Evolutionary conservation across 2,888 invertebrate species (phyloP).

Genomic region (Spatulosminthurus flaviceps): DNA sequence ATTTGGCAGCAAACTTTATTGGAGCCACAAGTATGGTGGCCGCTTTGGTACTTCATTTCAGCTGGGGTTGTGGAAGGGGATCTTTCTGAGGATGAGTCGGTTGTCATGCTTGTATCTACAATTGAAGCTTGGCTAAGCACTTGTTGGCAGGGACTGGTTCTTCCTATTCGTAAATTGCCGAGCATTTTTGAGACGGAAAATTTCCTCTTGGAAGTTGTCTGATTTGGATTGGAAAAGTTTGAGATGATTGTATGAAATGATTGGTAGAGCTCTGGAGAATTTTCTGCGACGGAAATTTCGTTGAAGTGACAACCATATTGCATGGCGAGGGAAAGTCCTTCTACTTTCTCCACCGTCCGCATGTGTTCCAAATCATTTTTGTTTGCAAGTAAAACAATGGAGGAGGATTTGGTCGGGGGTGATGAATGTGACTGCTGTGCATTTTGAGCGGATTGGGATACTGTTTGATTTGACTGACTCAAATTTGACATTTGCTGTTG

Average conservation of each 20-base stretch:
- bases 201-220: constrained; percentile 42
- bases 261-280: constrained; percentile 77
- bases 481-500: constrained; percentile 13
- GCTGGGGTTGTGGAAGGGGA: constrained; percentile 30
- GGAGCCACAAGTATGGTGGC: neutral
- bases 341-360: constrained; percentile 78
- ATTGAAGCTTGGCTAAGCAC: constrained; percentile 59
- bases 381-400: constrained; percentile 77
- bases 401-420: constrained; percentile 15
- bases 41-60: neutral
- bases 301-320: constrained; percentile 76
- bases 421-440: constrained; percentile 20
- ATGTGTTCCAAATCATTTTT: constrained; percentile 82
- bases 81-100: constrained; percentile 29
- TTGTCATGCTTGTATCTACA: constrained; percentile 52
- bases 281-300: constrained; percentile 84
- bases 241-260: constrained; percentile 72
- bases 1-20: constrained; percentile 31
- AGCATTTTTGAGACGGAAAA: constrained; percentile 82
- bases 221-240: constrained; percentile 29
- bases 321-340: constrained; percentile 75
- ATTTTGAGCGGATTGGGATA: neutral
- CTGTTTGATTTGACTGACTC: neutral
- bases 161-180: constrained; percentile 71
- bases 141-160: constrained; percentile 58